phyloP scores from a whole-genome alignment of 2,113 vertebrate genomes.

The Phyllostomus hastatus region DNA sequence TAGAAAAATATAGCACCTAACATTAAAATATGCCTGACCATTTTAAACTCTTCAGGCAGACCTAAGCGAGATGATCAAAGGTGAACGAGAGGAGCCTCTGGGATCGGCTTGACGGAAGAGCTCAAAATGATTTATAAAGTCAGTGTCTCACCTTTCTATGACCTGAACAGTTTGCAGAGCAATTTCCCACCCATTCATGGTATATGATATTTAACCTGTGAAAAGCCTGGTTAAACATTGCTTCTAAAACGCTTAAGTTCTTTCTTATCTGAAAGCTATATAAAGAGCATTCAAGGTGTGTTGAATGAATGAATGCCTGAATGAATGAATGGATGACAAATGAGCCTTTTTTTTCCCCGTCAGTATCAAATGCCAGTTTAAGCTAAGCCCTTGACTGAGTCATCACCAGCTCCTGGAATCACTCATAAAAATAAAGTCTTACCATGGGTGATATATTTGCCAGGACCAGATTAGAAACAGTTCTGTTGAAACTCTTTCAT shows the following conservation, averaged over 20 bases:
- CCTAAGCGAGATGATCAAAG: neutral
- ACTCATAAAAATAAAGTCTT: slow-evolving; percentile 36
- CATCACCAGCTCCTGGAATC: slow-evolving; percentile 29
- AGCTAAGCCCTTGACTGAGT: slow-evolving; percentile 30
- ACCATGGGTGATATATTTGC: neutral
- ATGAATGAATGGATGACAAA: neutral
- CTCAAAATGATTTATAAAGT: neutral
- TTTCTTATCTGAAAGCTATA: neutral
- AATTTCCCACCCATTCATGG: neutral
- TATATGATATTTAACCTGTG: neutral
- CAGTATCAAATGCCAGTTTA: neutral
- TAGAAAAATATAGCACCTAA: neutral
- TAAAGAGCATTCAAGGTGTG: neutral
- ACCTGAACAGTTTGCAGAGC: neutral
- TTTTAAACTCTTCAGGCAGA: neutral
- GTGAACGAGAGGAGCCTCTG: neutral
- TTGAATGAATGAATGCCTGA: neutral
- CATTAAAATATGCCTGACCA: neutral
- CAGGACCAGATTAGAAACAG: neutral
- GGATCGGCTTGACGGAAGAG: neutral
- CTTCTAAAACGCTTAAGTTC: neutral
- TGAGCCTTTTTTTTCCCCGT: neutral
- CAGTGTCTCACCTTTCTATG: neutral
- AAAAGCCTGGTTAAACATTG: neutral
- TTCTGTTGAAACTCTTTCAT: neutral